Evolutionary conservation across 2,797 vertebrate species (phyloP), one percentile per base, ranked within the genome.

Genomic region (Sarcoramphus papa): DNA sequence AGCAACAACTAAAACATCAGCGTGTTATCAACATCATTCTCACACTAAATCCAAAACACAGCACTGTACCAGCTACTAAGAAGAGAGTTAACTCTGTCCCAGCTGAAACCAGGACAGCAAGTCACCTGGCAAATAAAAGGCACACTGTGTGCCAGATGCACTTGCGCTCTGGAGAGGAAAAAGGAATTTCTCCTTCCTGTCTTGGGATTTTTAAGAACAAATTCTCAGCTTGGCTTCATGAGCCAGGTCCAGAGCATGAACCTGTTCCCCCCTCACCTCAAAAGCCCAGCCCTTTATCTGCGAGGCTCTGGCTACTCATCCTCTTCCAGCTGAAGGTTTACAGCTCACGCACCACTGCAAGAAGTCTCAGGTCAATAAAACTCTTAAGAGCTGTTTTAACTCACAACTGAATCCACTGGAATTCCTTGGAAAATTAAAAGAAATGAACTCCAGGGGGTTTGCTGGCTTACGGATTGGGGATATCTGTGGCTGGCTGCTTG

Each of bases 91-190:
- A 37, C 37, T 37, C 37, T 37, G 37, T 37, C 37, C 37, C 37
- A 37, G 37, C 37, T 10, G 9, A 37, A 37, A 37, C 37, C 37
- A 9, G 37, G 37, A 37, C 37, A 37, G 37, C 37, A 10, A 37
- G 37, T 37, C 37, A 37, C 72, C 72, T 40, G 40, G 78, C 37
- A 68, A 23, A 30, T 2, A 6, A 33, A 12, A 31, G 53, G 51
- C 43, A 80, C 0, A 0, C 13, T 2, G 0, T 6, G 41, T 48
- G 63, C 59, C 47, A 65, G 54, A 25, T 9, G 12, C 37, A 7
- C 12, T 43, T 48, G 18, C 1, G 2, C 4, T 65, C 47, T 56
- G 35, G 27, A 45, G 23, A 62, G 45, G 15, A 33, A 62, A 72
- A 45, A 8, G 5, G 28, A 23, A 25, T 30, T 57, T 65, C 47